phyloP scores from a whole-genome alignment of 2,888 invertebrate species.

The Rhynchonema sp. region DNA sequence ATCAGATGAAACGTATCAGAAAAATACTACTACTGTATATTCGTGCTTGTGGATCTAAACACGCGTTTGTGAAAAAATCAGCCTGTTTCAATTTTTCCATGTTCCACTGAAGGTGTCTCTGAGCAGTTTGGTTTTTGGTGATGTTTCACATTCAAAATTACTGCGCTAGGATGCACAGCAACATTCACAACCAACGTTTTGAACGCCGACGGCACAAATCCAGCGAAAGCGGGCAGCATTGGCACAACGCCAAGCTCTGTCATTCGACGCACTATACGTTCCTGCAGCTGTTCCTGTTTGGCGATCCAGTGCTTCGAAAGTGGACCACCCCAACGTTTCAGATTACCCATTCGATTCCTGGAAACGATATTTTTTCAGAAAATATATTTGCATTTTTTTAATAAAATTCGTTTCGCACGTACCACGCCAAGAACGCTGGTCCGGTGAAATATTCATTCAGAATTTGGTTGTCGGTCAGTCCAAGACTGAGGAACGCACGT shows the following conservation, averaged over 20 bases:
- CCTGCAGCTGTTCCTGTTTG: constrained; percentile 49
- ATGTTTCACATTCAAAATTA: too few species aligned
- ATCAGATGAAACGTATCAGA: too few species aligned
- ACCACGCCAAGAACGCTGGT: constrained; percentile 82
- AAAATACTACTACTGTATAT: too few species aligned
- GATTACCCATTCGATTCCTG: constrained; percentile 79
- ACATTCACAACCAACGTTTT: constrained; percentile 28
- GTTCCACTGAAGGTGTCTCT: too few species aligned
- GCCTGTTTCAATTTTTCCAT: too few species aligned
- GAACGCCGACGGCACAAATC: constrained; percentile 63
- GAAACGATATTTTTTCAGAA: too few species aligned
- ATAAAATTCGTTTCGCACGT: too few species aligned
- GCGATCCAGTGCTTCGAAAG: constrained; percentile 50
- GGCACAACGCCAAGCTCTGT: constrained; percentile 54
- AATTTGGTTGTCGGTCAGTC: constrained; percentile 54
- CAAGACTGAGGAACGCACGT: constrained; percentile 44
- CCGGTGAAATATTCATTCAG: constrained; percentile 65
- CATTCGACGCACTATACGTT: constrained; percentile 52
- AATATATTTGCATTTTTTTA: too few species aligned
- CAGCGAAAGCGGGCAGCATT: constrained; percentile 64
- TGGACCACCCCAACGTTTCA: constrained; percentile 72
- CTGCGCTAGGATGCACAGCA: too few species aligned
- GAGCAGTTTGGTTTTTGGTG: too few species aligned
- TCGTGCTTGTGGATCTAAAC: too few species aligned
- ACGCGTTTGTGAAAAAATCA: neutral